phyloP scores from a whole-genome alignment of 1,140 invertebrate genomes.

The Formica exsecta region DNA sequence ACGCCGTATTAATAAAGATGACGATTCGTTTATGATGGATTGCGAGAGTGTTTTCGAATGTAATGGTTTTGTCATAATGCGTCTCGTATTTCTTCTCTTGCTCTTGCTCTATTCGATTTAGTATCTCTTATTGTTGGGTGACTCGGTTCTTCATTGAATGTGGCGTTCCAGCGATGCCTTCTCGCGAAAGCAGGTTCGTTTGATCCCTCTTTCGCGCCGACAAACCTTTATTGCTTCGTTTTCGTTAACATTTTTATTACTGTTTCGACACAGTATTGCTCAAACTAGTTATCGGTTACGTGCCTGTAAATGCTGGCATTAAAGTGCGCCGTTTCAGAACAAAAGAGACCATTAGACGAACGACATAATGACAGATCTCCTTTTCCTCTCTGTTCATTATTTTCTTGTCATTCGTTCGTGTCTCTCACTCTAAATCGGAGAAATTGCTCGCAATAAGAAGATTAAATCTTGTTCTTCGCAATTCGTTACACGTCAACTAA shows the following conservation, averaged over 20 bases:
- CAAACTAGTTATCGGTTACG: constrained; percentile 64
- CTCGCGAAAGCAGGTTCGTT: not conserved
- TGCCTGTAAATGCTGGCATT: constrained; percentile 67
- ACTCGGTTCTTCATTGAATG: not conserved
- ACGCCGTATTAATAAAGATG: constrained; percentile 37
- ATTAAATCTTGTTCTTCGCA: constrained; percentile 24
- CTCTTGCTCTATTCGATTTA: constrained; percentile 55
- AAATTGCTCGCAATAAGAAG: constrained; percentile 50
- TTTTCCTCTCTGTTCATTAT: constrained; percentile 11
- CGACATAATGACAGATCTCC: constrained; percentile 64
- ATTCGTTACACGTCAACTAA: constrained; percentile 41
- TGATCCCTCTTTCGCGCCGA: not conserved
- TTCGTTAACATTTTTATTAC: constrained; percentile 65
- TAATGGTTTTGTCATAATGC: constrained; percentile 64
- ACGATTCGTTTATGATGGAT: constrained; percentile 62
- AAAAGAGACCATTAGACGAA: constrained; percentile 60
- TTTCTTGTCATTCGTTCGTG: constrained; percentile 14
- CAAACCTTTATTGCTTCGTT: not conserved
- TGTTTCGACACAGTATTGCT: constrained; percentile 54
- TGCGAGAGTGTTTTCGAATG: constrained; percentile 50
- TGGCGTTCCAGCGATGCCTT: not conserved
- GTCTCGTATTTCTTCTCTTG: constrained; percentile 7
- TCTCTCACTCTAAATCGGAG: constrained; percentile 1
- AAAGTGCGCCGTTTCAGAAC: constrained; percentile 52
- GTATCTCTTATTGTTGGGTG: constrained; percentile 45